These are phyloP conservation scores for Dryoscopus gambensis DNA, from an alignment of 2,113 vertebrate genomes.

Conservation along the genomic window DNA sequence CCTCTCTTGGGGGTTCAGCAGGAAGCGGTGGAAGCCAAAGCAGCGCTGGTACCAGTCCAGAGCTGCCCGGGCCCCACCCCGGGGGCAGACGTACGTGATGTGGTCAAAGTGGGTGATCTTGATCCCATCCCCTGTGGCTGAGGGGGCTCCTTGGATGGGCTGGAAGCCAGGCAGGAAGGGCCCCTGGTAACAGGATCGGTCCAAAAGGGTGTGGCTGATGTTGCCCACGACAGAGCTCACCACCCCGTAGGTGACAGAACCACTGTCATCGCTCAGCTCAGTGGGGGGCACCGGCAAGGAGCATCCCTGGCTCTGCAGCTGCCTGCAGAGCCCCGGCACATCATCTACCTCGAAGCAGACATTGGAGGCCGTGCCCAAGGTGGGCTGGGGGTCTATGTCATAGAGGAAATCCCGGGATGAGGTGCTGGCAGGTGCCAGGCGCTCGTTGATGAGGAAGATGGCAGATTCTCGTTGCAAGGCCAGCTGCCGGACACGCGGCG, in stretches of 20 bases:
- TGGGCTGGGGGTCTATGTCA: slow-evolving; percentile 58
- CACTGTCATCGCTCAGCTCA: slow-evolving; percentile 65
- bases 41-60: slow-evolving; percentile 84
- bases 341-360: slow-evolving; percentile 89
- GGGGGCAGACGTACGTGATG: slow-evolving; percentile 81
- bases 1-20: slow-evolving; percentile 75
- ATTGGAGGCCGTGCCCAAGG: slow-evolving; percentile 85
- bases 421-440: not conserved
- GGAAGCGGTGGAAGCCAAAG: slow-evolving; percentile 86
- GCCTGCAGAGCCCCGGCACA: slow-evolving; percentile 64
- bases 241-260: slow-evolving; percentile 80
- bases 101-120: slow-evolving; percentile 88
- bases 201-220: slow-evolving; percentile 86
- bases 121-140: not conserved
- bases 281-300: slow-evolving; percentile 79
- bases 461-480: slow-evolving; percentile 79
- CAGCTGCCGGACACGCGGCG: slow-evolving; percentile 73
- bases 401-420: slow-evolving; percentile 59
- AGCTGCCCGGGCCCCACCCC: slow-evolving; percentile 62
- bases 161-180: slow-evolving; percentile 85
- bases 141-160: not conserved
- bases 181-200: slow-evolving; percentile 75
- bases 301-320: slow-evolving; percentile 76
- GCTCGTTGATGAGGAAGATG: slow-evolving; percentile 84
- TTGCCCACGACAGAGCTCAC: slow-evolving; percentile 82